phyloP scores from a whole-genome alignment of 2,113 vertebrate species.

The Capra hircus region DNA sequence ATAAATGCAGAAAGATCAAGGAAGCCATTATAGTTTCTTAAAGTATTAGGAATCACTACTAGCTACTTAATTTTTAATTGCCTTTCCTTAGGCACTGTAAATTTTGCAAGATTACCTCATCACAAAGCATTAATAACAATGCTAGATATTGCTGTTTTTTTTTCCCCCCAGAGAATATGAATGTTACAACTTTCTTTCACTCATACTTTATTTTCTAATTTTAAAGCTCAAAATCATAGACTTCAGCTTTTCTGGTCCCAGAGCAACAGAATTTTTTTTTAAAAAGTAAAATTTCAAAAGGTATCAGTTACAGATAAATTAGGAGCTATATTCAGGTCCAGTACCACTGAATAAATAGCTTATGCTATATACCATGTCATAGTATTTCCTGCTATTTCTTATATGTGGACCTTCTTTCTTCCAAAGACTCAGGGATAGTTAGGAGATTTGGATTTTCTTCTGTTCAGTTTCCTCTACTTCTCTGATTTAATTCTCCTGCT shows the following conservation, averaged over 20 bases:
- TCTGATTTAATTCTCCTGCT: background rate
- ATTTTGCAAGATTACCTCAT: background rate
- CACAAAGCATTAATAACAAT: background rate
- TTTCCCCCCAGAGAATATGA: background rate
- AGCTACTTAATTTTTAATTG: background rate
- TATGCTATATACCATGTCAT: too few relatives aligned
- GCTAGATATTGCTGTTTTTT: background rate
- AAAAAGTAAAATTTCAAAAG: background rate
- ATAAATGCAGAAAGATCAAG: background rate
- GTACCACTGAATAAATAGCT: background rate
- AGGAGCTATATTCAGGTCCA: background rate
- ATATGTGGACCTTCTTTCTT: background rate
- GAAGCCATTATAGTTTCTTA: background rate
- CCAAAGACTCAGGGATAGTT: background rate
- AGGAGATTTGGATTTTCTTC: background rate
- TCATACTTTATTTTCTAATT: background rate
- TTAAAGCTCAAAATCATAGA: background rate
- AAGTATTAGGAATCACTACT: background rate
- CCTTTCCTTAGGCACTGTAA: background rate
- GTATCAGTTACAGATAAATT: background rate
- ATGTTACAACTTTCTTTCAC: background rate
- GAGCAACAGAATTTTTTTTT: background rate
- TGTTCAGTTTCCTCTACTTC: background rate
- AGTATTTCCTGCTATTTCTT: background rate
- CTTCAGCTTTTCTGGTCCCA: background rate